A percentile compares a stretch with the other conserved stretches of the same genome.
phyloP scores from a whole-genome alignment of 2,113 vertebrate genomes.

The Elachura formosa region DNA sequence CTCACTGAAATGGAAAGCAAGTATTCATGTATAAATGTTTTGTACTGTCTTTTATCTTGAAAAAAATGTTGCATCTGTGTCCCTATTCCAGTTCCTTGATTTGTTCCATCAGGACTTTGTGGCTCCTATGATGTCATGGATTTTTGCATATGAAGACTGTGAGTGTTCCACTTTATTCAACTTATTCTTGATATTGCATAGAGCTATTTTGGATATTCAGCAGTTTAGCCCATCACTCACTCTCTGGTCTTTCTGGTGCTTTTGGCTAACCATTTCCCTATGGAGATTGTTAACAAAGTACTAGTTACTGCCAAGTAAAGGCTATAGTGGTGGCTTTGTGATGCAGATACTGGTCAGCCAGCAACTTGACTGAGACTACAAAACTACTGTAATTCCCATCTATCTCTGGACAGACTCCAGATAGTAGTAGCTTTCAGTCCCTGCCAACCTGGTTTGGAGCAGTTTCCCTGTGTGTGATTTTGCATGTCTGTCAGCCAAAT shows the following conservation, averaged over 20 bases:
- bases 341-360: conserved; percentile 37
- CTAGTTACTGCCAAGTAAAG: conserved; percentile 2
- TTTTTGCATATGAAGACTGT: background rate
- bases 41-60: background rate
- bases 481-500: conserved; percentile 3
- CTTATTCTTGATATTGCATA: background rate
- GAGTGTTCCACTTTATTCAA: background rate
- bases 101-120: background rate
- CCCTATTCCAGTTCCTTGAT: background rate
- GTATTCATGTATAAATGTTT: background rate
- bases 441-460: conserved; percentile 38
- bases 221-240: background rate
- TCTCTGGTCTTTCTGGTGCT: background rate
- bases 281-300: background rate
- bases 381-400: conserved; percentile 45
- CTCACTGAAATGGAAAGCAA: background rate
- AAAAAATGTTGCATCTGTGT: background rate
- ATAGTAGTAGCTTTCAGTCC: conserved; percentile 17
- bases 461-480: conserved; percentile 1
- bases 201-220: background rate
- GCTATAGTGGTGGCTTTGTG: conserved; percentile 26
- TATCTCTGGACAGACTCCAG: conserved; percentile 37
- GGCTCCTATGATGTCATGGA: background rate
- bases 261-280: background rate
- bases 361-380: conserved; percentile 12